phyloP scores from a whole-genome alignment of 2,888 invertebrate genomes.

The Amblyjoppa fuscipennis region DNA sequence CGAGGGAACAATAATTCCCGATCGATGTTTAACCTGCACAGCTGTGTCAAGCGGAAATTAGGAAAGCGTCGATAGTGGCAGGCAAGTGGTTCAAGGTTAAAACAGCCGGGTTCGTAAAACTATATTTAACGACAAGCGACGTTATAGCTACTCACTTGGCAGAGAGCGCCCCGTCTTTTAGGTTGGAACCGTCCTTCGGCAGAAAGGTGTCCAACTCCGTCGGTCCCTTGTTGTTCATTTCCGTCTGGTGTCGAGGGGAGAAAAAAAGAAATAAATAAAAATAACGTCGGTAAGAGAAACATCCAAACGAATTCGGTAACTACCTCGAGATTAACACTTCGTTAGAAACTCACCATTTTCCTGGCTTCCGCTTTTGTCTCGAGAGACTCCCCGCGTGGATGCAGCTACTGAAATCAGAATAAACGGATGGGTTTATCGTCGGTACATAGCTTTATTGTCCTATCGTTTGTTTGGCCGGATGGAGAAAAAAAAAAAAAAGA shows the following conservation, averaged over 20 bases:
- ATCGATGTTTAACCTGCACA: slow-evolving; percentile 7
- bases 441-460: neutral
- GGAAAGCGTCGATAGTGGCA: neutral
- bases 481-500: neutral
- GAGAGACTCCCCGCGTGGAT: neutral
- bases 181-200: slow-evolving; percentile 88
- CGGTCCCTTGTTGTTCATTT: slow-evolving; percentile 82
- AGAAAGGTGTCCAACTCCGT: slow-evolving; percentile 94
- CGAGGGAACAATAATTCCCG: neutral
- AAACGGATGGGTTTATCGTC: slow-evolving; percentile 17
- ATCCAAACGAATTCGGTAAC: neutral
- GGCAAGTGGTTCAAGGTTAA: slow-evolving; percentile 3
- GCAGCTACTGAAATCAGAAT: slow-evolving; percentile 42
- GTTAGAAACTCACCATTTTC: neutral
- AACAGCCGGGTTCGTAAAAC: neutral
- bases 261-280: neutral
- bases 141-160: slow-evolving; percentile 77
- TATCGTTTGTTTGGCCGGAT: neutral
- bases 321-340: neutral
- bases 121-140: slow-evolving; percentile 28
- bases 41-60: slow-evolving; percentile 3
- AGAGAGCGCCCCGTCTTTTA: slow-evolving; percentile 80
- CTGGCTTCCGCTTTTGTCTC: neutral
- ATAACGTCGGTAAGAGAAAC: neutral
- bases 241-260: slow-evolving; percentile 51